Evolutionary conservation across 2,113 vertebrate genomes (phyloP).

Genomic region (Pungitius pungitius): DNA sequence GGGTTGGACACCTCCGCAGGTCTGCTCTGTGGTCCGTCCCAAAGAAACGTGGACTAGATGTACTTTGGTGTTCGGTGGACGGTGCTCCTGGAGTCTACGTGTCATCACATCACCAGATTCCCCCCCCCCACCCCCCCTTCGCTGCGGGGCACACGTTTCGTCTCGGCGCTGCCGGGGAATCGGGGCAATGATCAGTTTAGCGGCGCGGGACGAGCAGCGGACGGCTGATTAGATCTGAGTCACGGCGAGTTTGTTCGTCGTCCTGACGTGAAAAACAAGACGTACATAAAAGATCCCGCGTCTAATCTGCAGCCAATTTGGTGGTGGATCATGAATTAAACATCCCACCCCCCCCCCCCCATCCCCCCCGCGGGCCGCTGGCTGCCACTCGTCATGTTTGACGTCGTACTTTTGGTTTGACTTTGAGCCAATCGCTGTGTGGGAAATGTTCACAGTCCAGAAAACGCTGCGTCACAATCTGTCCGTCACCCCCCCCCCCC

Average conservation of each 20-base stretch:
- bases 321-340: slow-evolving; percentile 41
- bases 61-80: not conserved
- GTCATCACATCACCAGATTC: slow-evolving; percentile 60
- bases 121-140: slow-evolving; percentile 50
- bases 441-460: slow-evolving; percentile 10
- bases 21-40: not conserved
- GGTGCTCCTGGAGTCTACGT: slow-evolving; percentile 55
- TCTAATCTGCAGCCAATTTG: slow-evolving; percentile 12
- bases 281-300: slow-evolving; percentile 31
- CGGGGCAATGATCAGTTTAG: slow-evolving; percentile 65
- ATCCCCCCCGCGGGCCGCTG: slow-evolving; percentile 21
- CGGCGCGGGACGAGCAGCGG: slow-evolving; percentile 44
- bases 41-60: not conserved
- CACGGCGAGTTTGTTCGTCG: not conserved
- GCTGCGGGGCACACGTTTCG: slow-evolving; percentile 53
- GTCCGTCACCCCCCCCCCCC: not conserved
- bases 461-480: slow-evolving; percentile 13
- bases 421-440: slow-evolving; percentile 42
- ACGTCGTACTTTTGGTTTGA: slow-evolving; percentile 22
- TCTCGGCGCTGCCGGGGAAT: slow-evolving; percentile 52
- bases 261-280: slow-evolving; percentile 23
- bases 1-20: slow-evolving; percentile 19
- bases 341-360: no score
- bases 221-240: slow-evolving; percentile 57
- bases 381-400: slow-evolving; percentile 37